Conservation (phyloP, 2,797 vertebrate species). For the Ceyx erithaca region DNA sequence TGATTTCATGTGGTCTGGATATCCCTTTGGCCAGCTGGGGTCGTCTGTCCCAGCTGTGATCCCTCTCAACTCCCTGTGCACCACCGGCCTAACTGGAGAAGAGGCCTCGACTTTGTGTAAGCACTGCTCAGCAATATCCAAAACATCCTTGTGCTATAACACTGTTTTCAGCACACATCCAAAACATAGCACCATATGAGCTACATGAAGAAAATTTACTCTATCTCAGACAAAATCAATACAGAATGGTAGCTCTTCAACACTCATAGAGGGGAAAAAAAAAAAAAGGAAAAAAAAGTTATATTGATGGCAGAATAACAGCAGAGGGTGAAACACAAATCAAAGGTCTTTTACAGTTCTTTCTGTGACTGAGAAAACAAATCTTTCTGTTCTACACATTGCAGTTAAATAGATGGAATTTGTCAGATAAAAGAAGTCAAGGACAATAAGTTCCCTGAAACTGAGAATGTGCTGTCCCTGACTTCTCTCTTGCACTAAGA, state of each 20-base stretch:
- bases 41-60: background rate
- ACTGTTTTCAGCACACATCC: background rate
- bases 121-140: fast-evolving
- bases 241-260: background rate
- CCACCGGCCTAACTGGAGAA: fast-evolving
- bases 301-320: background rate
- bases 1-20: fast-evolving
- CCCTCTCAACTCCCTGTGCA: background rate
- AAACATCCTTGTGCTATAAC: background rate
- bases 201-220: background rate
- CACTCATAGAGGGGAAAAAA: background rate
- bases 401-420: background rate
- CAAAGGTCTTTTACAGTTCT: background rate
- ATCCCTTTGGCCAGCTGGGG: background rate
- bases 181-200: background rate
- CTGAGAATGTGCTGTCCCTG: background rate
- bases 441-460: background rate
- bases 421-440: background rate
- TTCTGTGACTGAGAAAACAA: background rate
- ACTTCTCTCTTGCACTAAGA: background rate
- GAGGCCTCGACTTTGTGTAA: background rate
- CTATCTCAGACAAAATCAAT: background rate
- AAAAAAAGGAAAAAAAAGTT: background rate
- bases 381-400: background rate
- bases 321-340: background rate